Evolutionary conservation across 2,797 vertebrate species (phyloP).

Genomic region (Epinephelus awoara): DNA sequence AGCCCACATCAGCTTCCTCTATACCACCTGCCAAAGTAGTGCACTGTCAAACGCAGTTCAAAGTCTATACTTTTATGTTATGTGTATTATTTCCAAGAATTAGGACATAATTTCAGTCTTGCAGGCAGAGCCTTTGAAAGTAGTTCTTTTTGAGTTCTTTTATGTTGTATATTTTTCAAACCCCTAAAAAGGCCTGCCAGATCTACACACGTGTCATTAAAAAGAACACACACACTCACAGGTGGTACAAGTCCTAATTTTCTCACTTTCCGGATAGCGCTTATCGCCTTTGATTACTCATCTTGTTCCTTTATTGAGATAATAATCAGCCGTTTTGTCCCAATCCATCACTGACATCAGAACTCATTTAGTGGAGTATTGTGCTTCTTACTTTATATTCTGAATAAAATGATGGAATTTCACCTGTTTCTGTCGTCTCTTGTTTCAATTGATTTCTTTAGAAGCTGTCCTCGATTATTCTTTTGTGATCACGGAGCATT

Average conservation of each 20-base stretch:
- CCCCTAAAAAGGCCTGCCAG: neutral
- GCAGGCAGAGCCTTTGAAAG: neutral
- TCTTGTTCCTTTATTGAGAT: slow-evolving; percentile 36
- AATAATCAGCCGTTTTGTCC: slow-evolving; percentile 29
- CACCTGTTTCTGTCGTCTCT: neutral
- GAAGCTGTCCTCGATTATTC: neutral
- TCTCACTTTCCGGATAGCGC: slow-evolving; percentile 24
- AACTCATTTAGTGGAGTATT: neutral
- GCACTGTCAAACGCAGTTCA: neutral
- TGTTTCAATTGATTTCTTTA: slow-evolving; percentile 5
- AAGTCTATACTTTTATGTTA: neutral
- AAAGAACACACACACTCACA: slow-evolving; percentile 3
- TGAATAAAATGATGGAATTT: slow-evolving; percentile 11
- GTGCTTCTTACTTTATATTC: neutral
- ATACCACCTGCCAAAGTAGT: neutral
- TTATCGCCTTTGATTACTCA: slow-evolving; percentile 33
- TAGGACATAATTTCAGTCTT: slow-evolving; percentile 12
- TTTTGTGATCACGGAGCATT: neutral
- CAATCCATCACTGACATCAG: slow-evolving; percentile 13
- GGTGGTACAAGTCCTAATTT: neutral
- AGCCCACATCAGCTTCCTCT: neutral
- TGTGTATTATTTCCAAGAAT: slow-evolving; percentile 7
- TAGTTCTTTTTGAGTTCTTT: neutral
- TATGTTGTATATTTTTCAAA: neutral
- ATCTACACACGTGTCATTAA: neutral